A percentile compares a stretch with the other conserved stretches of the same genome.
Conservation (phyloP, 2,113 vertebrate genomes). For the Nothocercus julius region DNA sequence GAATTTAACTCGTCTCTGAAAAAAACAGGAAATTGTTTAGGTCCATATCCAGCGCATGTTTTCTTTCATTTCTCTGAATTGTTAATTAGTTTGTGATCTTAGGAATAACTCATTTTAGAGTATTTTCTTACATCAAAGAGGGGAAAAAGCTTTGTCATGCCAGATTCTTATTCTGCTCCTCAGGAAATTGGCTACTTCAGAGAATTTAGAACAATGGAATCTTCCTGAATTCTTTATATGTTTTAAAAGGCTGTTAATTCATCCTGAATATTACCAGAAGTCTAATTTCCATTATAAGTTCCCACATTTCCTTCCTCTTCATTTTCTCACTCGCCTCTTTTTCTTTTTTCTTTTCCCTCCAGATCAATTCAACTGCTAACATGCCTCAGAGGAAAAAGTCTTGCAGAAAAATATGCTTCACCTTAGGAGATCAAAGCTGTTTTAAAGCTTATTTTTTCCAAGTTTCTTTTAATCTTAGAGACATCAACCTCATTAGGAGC, state of each 20-base stretch:
- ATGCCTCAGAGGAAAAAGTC: slow-evolving; percentile 28
- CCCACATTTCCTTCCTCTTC: background rate
- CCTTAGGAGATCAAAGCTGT: slow-evolving; percentile 61
- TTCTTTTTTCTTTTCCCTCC: slow-evolving; percentile 9
- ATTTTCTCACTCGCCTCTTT: slow-evolving; percentile 49
- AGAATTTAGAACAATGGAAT: background rate
- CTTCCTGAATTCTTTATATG: background rate
- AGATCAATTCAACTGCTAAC: slow-evolving; percentile 42
- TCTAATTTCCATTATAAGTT: background rate
- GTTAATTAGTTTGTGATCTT: background rate
- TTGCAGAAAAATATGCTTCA: slow-evolving; percentile 41
- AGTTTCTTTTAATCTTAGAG: slow-evolving; percentile 21
- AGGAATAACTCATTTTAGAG: background rate
- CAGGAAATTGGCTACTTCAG: background rate
- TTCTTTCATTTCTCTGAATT: background rate
- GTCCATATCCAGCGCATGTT: background rate
- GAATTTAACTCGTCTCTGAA: background rate
- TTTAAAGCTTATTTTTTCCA: background rate
- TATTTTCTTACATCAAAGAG: background rate
- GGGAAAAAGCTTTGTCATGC: background rate
- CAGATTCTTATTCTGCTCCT: background rate
- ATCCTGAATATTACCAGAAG: background rate
- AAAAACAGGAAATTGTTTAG: background rate
- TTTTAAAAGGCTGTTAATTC: background rate
- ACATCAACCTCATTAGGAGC: slow-evolving; percentile 41